These are phyloP conservation scores for Bursaphelenchus mucronatus DNA, from an alignment of 1,140 invertebrate species.

Conservation along the genomic window DNA sequence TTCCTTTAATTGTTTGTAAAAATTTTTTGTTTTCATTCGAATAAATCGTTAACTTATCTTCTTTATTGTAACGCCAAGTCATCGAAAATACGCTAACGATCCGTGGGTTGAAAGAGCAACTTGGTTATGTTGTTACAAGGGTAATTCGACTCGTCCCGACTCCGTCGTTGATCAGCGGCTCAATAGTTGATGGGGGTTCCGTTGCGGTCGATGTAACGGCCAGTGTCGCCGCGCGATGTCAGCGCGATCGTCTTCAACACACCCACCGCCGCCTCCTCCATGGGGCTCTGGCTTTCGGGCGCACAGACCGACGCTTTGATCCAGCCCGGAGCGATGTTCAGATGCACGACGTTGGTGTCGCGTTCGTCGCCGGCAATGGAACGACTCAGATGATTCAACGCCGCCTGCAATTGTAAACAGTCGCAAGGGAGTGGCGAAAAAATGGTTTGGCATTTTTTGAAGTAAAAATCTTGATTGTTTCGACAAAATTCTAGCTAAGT, in stretches of 20 bases:
- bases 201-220: slow-evolving; percentile 1
- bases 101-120: no score
- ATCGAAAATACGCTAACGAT: no score
- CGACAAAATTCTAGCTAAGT: no score
- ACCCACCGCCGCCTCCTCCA: background rate
- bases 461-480: no score
- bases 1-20: no score
- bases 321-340: background rate
- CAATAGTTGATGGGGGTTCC: background rate
- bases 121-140: no score
- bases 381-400: background rate
- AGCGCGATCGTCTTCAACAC: background rate
- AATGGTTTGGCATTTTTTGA: no score
- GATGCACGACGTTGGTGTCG: background rate
- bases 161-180: no score
- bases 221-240: background rate
- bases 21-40: no score
- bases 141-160: no score
- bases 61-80: no score
- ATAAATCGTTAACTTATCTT: no score
- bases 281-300: background rate
- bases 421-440: background rate
- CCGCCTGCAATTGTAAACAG: background rate
- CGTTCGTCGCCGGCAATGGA: background rate
- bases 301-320: background rate